Conservation (phyloP, 2,888 invertebrate species). For the Drosophila longiperda region DNA sequence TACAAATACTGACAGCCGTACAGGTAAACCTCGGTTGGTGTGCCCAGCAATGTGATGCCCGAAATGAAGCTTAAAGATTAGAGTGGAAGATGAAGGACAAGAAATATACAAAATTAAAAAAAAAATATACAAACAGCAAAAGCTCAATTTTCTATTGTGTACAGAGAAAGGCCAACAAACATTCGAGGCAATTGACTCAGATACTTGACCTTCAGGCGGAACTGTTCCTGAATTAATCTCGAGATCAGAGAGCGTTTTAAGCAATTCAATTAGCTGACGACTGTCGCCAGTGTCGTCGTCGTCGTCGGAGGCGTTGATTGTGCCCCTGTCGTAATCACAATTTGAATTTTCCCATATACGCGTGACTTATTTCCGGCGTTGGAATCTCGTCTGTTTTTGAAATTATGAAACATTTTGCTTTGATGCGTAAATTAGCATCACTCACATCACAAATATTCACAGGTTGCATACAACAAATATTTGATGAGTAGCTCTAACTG, state of each 20-base stretch:
- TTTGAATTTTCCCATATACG: slow-evolving; percentile 34
- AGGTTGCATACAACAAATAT: slow-evolving; percentile 20
- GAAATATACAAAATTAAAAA: not conserved
- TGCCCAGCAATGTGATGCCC: slow-evolving; percentile 91
- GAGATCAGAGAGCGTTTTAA: slow-evolving; percentile 76
- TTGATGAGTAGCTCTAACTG: slow-evolving; percentile 26
- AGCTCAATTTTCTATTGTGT: not conserved
- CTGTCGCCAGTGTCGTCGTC: not conserved
- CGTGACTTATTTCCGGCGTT: slow-evolving; percentile 3
- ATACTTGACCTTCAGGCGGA: slow-evolving; percentile 61
- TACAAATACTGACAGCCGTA: slow-evolving; percentile 91
- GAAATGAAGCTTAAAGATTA: slow-evolving; percentile 88
- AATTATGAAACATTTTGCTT: slow-evolving; percentile 66
- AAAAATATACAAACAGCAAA: not conserved
- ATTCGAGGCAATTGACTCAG: slow-evolving; percentile 11
- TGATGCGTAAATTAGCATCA: slow-evolving; percentile 54
- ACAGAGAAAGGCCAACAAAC: not conserved
- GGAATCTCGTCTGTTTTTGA: slow-evolving; percentile 20
- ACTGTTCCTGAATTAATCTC: slow-evolving; percentile 17
- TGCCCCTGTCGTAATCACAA: slow-evolving; percentile 14
- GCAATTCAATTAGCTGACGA: slow-evolving; percentile 69
- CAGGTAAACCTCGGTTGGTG: slow-evolving; percentile 91
- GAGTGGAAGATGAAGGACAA: not conserved
- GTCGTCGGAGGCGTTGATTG: slow-evolving; percentile 21
- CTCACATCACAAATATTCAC: not conserved